Evolutionary conservation across 2,113 vertebrate genomes (phyloP), one percentile per base, ranked within the genome.

Genomic region (Talpa occidentalis): DNA sequence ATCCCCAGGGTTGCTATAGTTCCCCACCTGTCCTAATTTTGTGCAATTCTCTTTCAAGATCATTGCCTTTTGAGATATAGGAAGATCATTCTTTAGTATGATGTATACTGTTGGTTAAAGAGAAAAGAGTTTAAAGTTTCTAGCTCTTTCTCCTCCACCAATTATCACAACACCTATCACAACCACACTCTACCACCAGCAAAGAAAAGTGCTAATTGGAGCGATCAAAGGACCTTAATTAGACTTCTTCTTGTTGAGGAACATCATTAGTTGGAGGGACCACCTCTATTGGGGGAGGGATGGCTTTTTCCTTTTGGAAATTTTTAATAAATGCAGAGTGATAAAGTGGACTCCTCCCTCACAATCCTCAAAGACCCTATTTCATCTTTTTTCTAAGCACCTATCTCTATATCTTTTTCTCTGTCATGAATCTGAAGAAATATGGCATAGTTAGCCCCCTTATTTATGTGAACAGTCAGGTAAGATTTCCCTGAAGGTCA

Each of bases 221-320:
- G 90, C 14, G 40, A 96, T 96, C 84, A 97, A 97, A 97, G 88
- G 62, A 97, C 76, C 80, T 60, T 93, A 94, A 97, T 97, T 97
- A 94, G 83, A 86, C 32, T 35, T 77, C 44, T 67, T 88, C 84
- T 85, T 90, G 73, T 95, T 90, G 66, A 52, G 26, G 70, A 69
- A 6, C 64, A 67, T 94, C 60, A 69, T 96, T 95, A 96, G 52
- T n/a, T 88, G 19, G 12, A 88, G 19, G 21, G 28, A 24, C n/a
- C 88, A 37, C 84, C 32, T 93, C 26, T 66, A 44, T 6, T 67
- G 60, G 40, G 15, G 26, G 74, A 62, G 28, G 80, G n/a, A 52
- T 84, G 30, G 12, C 16, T 77, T 90, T 94, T 94, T 54, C 17
- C 87, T 7, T 59, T 21, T 69, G 28, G 47, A 87, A 64, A 0